Evolutionary conservation across 2,888 invertebrate genomes (phyloP).

Genomic region (Mantis religiosa): DNA sequence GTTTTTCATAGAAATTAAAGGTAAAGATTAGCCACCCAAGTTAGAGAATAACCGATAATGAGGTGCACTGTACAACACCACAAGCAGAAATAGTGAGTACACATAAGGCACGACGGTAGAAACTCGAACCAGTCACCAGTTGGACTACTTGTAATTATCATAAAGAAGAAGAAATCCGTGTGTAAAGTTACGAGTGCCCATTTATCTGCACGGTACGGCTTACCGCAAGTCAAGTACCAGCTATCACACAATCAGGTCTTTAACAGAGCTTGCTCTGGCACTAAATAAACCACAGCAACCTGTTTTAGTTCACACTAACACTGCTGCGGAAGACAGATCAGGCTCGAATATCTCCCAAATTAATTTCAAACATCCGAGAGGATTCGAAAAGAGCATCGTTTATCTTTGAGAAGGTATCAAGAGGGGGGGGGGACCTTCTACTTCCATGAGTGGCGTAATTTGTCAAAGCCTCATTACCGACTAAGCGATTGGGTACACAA

Average conservation of each 20-base stretch:
- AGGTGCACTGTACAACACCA: not conserved
- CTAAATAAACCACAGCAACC: conserved; percentile 10
- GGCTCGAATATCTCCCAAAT: conserved; percentile 3
- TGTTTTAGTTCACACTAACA: not conserved
- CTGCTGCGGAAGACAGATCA: not conserved
- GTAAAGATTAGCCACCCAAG: not conserved
- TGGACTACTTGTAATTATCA: not conserved
- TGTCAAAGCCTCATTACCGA: not conserved
- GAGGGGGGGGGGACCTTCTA: not conserved
- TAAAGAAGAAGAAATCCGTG: not conserved
- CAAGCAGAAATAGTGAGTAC: not conserved
- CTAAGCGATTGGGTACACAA: not conserved
- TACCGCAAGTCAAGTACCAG: not conserved
- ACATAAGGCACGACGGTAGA: not conserved
- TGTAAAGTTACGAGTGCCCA: not conserved
- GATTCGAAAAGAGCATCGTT: not conserved
- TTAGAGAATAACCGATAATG: not conserved
- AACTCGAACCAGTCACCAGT: not conserved
- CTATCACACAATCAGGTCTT: not conserved
- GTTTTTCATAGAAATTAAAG: no score
- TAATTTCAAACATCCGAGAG: not conserved
- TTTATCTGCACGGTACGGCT: not conserved
- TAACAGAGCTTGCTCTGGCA: not conserved
- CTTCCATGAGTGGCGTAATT: not conserved
- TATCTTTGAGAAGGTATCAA: not conserved